Evolutionary conservation across 2,888 invertebrate genomes (phyloP).

Genomic region (Aelia acuminata): DNA sequence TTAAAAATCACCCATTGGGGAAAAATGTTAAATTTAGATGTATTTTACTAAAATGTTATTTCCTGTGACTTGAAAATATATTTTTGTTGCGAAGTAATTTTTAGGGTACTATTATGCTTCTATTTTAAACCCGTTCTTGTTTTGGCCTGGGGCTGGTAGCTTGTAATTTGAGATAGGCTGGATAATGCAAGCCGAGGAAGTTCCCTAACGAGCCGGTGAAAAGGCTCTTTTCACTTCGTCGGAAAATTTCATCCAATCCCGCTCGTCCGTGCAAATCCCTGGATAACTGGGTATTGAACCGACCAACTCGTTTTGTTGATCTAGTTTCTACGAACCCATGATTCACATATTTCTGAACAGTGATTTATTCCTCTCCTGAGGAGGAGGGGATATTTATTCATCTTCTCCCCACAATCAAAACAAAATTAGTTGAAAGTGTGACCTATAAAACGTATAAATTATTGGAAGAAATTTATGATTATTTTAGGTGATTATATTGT

Average conservation of each 20-base stretch:
- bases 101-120: not conserved
- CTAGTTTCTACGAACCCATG: not conserved
- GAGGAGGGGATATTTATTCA: too few species aligned
- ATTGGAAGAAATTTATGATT: too few species aligned
- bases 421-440: too few species aligned
- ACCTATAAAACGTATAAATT: too few species aligned
- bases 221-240: not conserved
- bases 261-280: not conserved
- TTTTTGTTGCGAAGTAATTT: not conserved
- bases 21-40: too few species aligned
- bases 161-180: not conserved
- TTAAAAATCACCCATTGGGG: too few species aligned
- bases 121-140: not conserved
- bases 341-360: not conserved
- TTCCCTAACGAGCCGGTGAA: slow-evolving; percentile 15
- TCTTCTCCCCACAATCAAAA: too few species aligned
- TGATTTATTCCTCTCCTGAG: not conserved
- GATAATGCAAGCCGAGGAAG: slow-evolving; percentile 10
- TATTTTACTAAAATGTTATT: too few species aligned
- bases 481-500: too few species aligned
- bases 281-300: not conserved
- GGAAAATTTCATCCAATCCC: not conserved
- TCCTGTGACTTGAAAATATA: not conserved
- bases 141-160: not conserved
- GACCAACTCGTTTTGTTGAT: not conserved